Evolutionary conservation across 2,888 invertebrate species (phyloP).

Genomic region (Eupeodes luniger): DNA sequence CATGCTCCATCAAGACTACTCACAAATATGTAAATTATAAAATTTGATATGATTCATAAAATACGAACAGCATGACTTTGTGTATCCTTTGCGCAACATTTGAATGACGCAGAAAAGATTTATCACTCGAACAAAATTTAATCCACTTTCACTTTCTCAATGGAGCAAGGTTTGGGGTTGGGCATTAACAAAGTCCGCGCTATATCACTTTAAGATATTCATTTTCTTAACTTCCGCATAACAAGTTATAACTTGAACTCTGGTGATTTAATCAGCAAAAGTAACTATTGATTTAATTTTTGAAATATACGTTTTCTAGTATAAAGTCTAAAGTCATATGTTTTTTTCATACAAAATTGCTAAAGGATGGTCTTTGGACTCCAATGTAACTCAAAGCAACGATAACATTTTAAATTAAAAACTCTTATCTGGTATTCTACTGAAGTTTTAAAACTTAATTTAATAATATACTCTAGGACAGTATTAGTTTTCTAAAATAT

Average conservation of each 20-base stretch:
- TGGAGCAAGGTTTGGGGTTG: not conserved
- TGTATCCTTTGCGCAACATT: conserved; percentile 18
- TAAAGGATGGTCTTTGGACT: no score
- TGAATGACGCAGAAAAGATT: conserved; percentile 7
- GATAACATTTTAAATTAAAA: no score
- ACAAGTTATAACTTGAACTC: not conserved
- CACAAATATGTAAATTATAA: not conserved
- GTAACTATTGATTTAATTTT: not conserved
- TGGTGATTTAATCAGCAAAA: not conserved
- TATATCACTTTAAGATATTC: not conserved
- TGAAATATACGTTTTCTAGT: not conserved
- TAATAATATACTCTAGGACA: no score
- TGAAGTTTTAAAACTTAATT: no score
- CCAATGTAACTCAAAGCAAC: no score
- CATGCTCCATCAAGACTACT: not conserved
- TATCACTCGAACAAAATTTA: not conserved
- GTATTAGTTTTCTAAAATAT: no score
- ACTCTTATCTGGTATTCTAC: no score
- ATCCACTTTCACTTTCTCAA: conserved; percentile 16
- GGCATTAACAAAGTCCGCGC: no score
- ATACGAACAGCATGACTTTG: not conserved
- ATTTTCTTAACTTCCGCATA: conserved; percentile 11
- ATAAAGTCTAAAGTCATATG: not conserved
- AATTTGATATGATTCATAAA: conserved; percentile 27
- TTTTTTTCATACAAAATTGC: no score